Percentiles rank a stretch among this genome's conserved stretches.
These are phyloP conservation scores for Anguilla rostrata DNA, from an alignment of 2,113 vertebrate genomes.

Conservation along the genomic window DNA sequence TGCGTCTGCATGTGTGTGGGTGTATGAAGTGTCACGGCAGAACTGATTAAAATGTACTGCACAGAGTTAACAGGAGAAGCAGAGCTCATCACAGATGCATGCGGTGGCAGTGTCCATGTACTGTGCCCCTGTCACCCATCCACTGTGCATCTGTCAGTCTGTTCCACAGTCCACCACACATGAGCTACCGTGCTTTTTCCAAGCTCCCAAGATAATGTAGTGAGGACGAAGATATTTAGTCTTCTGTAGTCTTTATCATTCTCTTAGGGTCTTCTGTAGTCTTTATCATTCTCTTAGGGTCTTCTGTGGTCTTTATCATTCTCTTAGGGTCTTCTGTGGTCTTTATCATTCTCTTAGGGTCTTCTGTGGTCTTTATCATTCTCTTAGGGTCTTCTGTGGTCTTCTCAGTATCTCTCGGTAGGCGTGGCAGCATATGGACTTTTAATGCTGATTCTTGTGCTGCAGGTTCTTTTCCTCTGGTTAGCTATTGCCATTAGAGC, in stretches of 20 bases:
- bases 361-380: background rate
- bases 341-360: no score
- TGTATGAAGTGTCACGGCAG: background rate
- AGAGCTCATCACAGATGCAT: background rate
- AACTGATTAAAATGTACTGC: slow-evolving; percentile 50
- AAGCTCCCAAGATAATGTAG: background rate
- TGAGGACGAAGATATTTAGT: background rate
- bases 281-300: background rate
- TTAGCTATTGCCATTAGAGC: no score
- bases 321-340: no score
- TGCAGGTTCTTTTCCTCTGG: no score
- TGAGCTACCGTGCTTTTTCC: background rate
- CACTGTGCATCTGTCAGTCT: background rate
- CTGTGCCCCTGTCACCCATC: slow-evolving; percentile 9
- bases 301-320: no score
- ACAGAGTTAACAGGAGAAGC: slow-evolving; percentile 12
- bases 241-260: no score
- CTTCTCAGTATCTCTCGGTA: background rate
- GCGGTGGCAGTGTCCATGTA: background rate
- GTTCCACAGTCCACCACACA: background rate
- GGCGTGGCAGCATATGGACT: background rate
- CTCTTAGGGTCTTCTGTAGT: background rate
- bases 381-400: background rate
- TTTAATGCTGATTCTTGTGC: no score
- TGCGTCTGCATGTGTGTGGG: background rate